Conservation (phyloP, 1,140 invertebrate genomes). For the Drosophila pruinosa region DNA sequence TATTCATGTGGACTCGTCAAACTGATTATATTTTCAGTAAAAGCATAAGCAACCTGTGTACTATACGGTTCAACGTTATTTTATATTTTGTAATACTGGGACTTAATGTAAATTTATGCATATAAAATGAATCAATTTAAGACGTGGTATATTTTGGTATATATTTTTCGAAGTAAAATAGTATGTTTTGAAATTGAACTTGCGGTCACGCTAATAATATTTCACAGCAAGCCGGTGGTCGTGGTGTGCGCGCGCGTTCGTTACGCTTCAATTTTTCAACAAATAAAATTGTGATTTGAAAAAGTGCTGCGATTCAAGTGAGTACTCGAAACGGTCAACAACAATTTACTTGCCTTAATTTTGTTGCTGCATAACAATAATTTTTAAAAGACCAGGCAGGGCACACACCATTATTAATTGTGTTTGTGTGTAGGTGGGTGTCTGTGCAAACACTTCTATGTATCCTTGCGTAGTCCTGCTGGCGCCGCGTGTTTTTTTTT, state of each 20-base stretch:
- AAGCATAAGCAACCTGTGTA: too few relatives aligned
- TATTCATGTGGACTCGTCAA: too few relatives aligned
- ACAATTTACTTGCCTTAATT: neutral
- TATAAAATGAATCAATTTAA: too few relatives aligned
- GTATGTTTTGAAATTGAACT: neutral
- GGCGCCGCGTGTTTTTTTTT: conserved; percentile 74
- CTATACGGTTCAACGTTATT: too few relatives aligned
- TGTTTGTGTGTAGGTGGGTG: conserved; percentile 17
- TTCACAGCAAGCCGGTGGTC: conserved; percentile 57
- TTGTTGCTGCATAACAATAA: too few relatives aligned
- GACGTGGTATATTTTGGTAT: too few relatives aligned
- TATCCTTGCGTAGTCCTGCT: conserved; percentile 72
- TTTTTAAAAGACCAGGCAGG: too few relatives aligned
- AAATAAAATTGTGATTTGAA: conserved; percentile 69
- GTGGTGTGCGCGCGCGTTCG: conserved; percentile 59
- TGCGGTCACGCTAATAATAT: conserved; percentile 11
- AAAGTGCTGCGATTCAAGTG: conserved; percentile 74
- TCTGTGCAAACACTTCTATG: conserved; percentile 40
- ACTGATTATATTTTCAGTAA: too few relatives aligned
- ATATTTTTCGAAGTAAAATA: neutral
- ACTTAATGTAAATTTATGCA: too few relatives aligned
- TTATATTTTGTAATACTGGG: too few relatives aligned
- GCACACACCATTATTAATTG: too few relatives aligned
- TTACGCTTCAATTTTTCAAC: conserved; percentile 65
- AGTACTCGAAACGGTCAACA: conserved; percentile 40